Base-by-base conservation (phyloP, 1,140 invertebrate species). In the Solenopsis invicta region DNA sequence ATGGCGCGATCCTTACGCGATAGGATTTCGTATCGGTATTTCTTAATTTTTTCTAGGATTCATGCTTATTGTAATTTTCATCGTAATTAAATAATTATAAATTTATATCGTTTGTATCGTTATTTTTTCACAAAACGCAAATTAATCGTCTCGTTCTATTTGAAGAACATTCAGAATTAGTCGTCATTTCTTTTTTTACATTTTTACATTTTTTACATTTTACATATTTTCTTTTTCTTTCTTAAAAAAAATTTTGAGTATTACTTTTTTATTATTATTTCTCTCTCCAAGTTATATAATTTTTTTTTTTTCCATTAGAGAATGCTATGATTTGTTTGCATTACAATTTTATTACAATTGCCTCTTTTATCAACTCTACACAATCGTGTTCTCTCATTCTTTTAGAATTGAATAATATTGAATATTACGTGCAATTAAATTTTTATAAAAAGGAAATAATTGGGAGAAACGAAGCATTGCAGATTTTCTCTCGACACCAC, bases 1-100 rank as follows among this genome's bases (percentile, higher is more conserved):
- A 81, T 45, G 29, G 9, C 24, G 8, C 21, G 48, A 56, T 29
- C 12, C 37, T 81, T 81, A 67, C 16, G 37, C 18, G 29, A 78
- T 66, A 13, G 5, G 12, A 5, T 29, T 41, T 81, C 21, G n/a
- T 16, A 18, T 54, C 45, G 5, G 0, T 67, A 18, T 29, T 34
- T 64, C 29, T 66, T n/a, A n/a, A n/a, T n/a, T n/a, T n/a, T n/a
- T 2, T 16, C 37, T n/a, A 67, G 2, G 6, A 54, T 54, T 10
- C n/a, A 37, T 18, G 6, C 45, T 66, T 78, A 34, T 67, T 67
- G 12, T 29, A 37, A 2, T 67, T 21, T 21, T 18, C 8, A 52
- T 80, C 13, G 10, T 52, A 67, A 62, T n/a, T 29, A 29, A 29
- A 5, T 50, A n/a, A 41, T 16, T 10, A 13, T n/a, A n/a, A n/a